A percentile compares a stretch with the other conserved stretches of the same genome.
Evolutionary conservation across 2,113 vertebrate genomes (phyloP).

Genomic region (Syrmaticus mikado): DNA sequence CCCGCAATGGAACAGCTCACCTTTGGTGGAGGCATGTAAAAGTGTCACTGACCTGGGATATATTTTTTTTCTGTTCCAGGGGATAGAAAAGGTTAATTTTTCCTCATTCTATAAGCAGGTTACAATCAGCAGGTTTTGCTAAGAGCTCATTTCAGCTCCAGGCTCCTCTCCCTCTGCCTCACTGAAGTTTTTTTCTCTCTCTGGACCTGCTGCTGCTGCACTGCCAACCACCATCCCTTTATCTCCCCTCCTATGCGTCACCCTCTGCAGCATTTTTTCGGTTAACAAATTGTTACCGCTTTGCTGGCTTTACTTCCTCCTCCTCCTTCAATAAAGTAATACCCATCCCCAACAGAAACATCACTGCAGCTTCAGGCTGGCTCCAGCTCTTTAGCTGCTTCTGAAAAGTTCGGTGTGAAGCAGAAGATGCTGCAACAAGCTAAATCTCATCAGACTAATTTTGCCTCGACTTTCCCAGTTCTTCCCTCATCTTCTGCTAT

Average conservation of each 20-base stretch:
- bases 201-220: neutral
- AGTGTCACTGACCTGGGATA: rapidly evolving
- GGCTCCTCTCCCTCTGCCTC: neutral
- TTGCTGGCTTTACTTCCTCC: neutral
- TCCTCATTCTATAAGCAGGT: neutral
- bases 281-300: slow-evolving; percentile 47
- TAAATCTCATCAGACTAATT: slow-evolving; percentile 17
- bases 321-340: neutral
- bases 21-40: neutral
- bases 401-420: neutral
- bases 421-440: neutral
- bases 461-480: slow-evolving; percentile 33
- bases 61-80: rapidly evolving
- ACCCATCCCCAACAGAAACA: neutral
- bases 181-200: neutral
- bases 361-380: neutral
- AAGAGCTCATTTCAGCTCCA: neutral
- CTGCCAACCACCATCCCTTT: neutral
- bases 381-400: neutral
- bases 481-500: neutral
- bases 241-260: neutral
- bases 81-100: neutral
- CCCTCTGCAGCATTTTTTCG: neutral
- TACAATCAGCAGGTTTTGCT: slow-evolving; percentile 9
- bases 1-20: rapidly evolving